These are phyloP conservation scores for Meiosimyza decipiens DNA, from an alignment of 2,888 invertebrate genomes.

Conservation along the genomic window DNA sequence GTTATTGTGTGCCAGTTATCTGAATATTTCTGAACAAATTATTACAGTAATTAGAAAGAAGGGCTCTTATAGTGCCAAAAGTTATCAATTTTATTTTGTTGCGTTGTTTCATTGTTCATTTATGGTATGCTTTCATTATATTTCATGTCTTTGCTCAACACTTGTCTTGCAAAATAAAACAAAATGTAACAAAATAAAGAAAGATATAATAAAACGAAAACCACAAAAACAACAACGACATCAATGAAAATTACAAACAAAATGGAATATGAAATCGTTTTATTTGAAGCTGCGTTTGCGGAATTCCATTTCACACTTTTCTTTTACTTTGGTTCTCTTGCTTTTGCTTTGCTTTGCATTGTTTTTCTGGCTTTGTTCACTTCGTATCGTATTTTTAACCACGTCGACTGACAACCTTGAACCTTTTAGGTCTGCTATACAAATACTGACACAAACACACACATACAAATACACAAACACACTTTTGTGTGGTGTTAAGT, in stretches of 20 bases:
- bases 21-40: no score
- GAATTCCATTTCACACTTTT: constrained; percentile 12
- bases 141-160: not conserved
- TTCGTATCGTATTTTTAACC: constrained; percentile 1
- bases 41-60: no score
- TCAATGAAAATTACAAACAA: not conserved
- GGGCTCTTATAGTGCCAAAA: no score
- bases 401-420: constrained; percentile 26
- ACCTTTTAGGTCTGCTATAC: constrained; percentile 20
- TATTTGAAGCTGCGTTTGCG: constrained; percentile 16
- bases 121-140: no score
- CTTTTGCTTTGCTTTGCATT: not conserved
- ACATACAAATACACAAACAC: constrained; percentile 1
- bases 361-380: constrained; percentile 4
- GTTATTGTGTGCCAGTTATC: no score
- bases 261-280: not conserved
- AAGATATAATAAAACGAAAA: not conserved
- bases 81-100: no score
- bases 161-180: not conserved
- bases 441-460: not conserved
- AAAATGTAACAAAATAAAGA: not conserved
- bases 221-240: constrained; percentile 3
- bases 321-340: not conserved
- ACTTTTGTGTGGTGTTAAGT: constrained; percentile 9
- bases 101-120: no score